Base-by-base conservation (phyloP, 2,113 vertebrate species). In the Morphnarchus princeps region DNA sequence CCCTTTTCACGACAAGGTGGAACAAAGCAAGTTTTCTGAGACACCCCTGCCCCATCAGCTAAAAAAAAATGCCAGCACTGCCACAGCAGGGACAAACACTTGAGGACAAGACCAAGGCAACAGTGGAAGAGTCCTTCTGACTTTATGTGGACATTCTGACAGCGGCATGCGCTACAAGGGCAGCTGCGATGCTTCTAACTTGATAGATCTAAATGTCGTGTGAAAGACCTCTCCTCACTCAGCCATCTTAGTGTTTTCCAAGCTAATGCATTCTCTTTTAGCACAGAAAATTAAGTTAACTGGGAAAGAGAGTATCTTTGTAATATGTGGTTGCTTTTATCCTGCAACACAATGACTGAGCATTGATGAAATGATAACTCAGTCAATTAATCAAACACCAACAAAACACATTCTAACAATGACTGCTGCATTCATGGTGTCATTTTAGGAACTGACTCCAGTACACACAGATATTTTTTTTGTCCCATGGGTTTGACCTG, bases 311-410 rank as follows among this genome's bases (percentile, higher is more conserved):
- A 77, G 55, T 80, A 86, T 73, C 78, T 82, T 93, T 72, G 47
- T 73, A 69, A 42, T 43, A 84, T 5, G 67, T 45, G 11, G 62
- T 47, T 94, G 62, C 74, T 93, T 94, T 96, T 69, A 93, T 94
- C 63, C 59, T 74, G 45, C 62, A 91, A 47, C 55, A 91, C 81
- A 96, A 77, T 91, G 74, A 71, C 62, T 19, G 66, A 82, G 70
- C 19, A 72, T 54, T 90, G 87, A 94, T 52, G 63, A 95, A 87
- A 90, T 55, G 42, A 73, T 79, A 80, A 94, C 78, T 36, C 61
- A 74, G 67, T 82, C 84, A 90, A 78, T 90, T 94, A 91, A 95
- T 93, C 63, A 67, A 95, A 94, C 50, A 88, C n/a, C 87, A 97
- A 91, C 84, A 93, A 95, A 96, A 95, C 78, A 57, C 82, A 57